A percentile compares a stretch with the other conserved stretches of the same genome.
Evolutionary conservation across 2,888 invertebrate species (phyloP).

Genomic region (Pheosia tremula): DNA sequence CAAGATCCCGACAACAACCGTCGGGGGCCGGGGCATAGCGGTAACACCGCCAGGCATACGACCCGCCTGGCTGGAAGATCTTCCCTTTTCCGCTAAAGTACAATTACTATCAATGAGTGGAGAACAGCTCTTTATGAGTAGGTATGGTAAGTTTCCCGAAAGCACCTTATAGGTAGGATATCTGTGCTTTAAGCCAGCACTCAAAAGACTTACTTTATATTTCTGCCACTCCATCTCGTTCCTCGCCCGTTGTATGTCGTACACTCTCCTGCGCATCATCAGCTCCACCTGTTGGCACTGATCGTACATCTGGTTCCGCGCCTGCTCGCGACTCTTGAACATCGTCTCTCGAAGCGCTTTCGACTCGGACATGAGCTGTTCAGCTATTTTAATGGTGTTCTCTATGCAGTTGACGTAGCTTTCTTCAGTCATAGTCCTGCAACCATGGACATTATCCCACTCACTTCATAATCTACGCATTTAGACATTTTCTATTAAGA

Average conservation of each 20-base stretch:
- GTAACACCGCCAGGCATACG: no score
- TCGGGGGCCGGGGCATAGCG: no score
- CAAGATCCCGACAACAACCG: no score
- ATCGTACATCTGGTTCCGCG: conserved; percentile 91
- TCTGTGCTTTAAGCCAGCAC: not conserved
- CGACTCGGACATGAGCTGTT: conserved; percentile 92
- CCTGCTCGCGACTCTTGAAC: conserved; percentile 91
- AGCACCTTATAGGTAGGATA: no score
- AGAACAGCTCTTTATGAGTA: no score
- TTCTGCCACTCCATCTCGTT: conserved; percentile 97
- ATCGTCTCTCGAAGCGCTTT: conserved; percentile 91
- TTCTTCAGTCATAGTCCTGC: conserved; percentile 89
- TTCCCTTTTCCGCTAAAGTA: no score
- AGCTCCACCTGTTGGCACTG: conserved; percentile 94
- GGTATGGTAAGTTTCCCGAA: no score
- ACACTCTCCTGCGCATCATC: conserved; percentile 92
- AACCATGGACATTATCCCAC: conserved; percentile 10
- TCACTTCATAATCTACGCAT: no score
- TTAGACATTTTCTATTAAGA: no score
- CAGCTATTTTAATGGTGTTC: conserved; percentile 90
- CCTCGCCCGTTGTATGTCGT: conserved; percentile 92
- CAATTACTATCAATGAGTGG: no score
- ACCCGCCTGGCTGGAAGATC: no score
- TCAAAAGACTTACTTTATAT: conserved; percentile 58
- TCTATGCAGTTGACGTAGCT: conserved; percentile 93